Evolutionary conservation across 2,888 invertebrate genomes (phyloP).

Genomic region (Alloplasta piceator): DNA sequence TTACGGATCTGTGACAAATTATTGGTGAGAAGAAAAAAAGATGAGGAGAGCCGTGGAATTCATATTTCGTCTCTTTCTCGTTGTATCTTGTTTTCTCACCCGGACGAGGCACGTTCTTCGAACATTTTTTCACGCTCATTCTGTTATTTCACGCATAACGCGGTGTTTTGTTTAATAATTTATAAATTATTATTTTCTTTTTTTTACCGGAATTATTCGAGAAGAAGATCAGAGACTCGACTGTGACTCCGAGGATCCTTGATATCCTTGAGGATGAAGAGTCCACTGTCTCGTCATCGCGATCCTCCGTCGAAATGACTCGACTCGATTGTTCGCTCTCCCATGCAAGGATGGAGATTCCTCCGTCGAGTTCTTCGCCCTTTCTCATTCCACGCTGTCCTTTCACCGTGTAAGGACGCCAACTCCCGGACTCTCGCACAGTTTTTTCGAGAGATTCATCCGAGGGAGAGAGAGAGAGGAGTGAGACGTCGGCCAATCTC

Average conservation of each 20-base stretch:
- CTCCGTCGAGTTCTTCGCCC: conserved; percentile 45
- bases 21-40: conserved; percentile 21
- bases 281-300: conserved; percentile 29
- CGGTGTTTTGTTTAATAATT: conserved; percentile 22
- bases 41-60: conserved; percentile 25
- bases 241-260: conserved; percentile 55
- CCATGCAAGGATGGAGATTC: conserved; percentile 15
- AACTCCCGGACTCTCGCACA: conserved; percentile 19
- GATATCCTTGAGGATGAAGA: conserved; percentile 45
- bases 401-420: conserved; percentile 39
- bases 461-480: conserved; percentile 2
- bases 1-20: conserved; percentile 47
- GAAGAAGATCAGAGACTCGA: conserved; percentile 34
- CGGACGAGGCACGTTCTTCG: too few relatives aligned
- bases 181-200: not conserved
- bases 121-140: too few relatives aligned
- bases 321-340: conserved; percentile 38
- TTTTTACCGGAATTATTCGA: conserved; percentile 10
- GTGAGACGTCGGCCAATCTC: conserved; percentile 53
- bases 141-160: not conserved
- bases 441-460: not conserved
- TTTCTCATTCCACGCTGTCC: conserved; percentile 10
- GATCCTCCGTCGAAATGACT: conserved; percentile 40
- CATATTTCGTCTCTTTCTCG: conserved; percentile 32
- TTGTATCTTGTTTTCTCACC: too few relatives aligned